These are phyloP conservation scores for Arion vulgaris DNA, from an alignment of 1,140 invertebrate genomes.

Conservation along the genomic window DNA sequence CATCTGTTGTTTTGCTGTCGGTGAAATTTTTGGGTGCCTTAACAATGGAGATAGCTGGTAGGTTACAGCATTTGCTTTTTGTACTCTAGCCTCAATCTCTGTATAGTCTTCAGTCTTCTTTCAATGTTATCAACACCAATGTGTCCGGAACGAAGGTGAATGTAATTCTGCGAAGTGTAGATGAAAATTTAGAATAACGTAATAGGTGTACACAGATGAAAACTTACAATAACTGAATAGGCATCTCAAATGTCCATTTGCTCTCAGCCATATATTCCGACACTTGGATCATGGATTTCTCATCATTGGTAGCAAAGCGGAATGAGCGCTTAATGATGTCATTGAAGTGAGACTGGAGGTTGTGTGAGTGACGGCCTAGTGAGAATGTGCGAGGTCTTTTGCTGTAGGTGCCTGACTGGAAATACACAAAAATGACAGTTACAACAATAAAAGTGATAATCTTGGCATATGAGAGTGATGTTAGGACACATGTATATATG, in stretches of 20 bases:
- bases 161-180: too few species aligned
- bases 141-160: too few species aligned
- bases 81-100: too few species aligned
- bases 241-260: constrained; percentile 87
- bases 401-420: constrained; percentile 29
- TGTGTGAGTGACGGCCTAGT: constrained; percentile 25
- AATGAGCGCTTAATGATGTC: constrained; percentile 88
- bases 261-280: constrained; percentile 95
- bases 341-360: constrained; percentile 75
- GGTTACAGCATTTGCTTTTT: too few species aligned
- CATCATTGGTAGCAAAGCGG: constrained; percentile 87
- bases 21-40: too few species aligned
- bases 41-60: too few species aligned
- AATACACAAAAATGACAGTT: background rate
- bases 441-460: background rate
- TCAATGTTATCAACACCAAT: too few species aligned
- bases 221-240: constrained; percentile 90
- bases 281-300: constrained; percentile 91
- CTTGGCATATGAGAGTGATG: background rate
- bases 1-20: too few species aligned
- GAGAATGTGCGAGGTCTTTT: constrained; percentile 34
- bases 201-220: too few species aligned
- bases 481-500: background rate
- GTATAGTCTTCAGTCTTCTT: too few species aligned
- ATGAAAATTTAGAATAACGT: too few species aligned